Percentiles rank a stretch among this genome's conserved stretches.
Conservation (phyloP, 1,140 invertebrate genomes). For the Drosophila rhopaloa region DNA sequence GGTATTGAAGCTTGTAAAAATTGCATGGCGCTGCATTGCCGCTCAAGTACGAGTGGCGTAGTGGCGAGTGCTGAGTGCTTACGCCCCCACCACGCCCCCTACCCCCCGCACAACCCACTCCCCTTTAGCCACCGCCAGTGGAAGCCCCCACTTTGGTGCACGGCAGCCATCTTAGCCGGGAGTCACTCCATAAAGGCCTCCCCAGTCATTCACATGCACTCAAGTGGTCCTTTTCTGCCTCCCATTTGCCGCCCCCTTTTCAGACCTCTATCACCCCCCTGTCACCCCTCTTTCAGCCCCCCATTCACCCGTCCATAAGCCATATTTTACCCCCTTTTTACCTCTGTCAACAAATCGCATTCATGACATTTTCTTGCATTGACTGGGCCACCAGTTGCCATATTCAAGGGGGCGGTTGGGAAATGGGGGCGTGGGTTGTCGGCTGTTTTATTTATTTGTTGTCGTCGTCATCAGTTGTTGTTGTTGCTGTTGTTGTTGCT, state of each 20-base stretch:
- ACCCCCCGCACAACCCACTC: too few species aligned
- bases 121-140: slow-evolving; percentile 8
- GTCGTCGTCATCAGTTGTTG: slow-evolving; percentile 20
- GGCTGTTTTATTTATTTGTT: slow-evolving; percentile 63
- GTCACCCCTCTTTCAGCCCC: background rate
- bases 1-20: slow-evolving; percentile 82
- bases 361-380: slow-evolving; percentile 82
- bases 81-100: background rate
- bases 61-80: slow-evolving; percentile 36
- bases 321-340: slow-evolving; percentile 6
- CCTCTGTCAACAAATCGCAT: slow-evolving; percentile 68
- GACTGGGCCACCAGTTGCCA: slow-evolving; percentile 58
- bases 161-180: slow-evolving; percentile 72
- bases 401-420: slow-evolving; percentile 1
- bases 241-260: background rate
- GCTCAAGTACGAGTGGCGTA: slow-evolving; percentile 61
- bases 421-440: slow-evolving; percentile 13
- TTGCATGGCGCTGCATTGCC: slow-evolving; percentile 79
- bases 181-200: slow-evolving; percentile 51
- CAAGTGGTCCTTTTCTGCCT: slow-evolving; percentile 45
- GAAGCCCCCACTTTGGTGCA: slow-evolving; percentile 5
- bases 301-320: background rate
- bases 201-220: slow-evolving; percentile 76
- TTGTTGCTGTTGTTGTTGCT: background rate
- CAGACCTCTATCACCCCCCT: background rate